phyloP scores from a whole-genome alignment of 1,140 invertebrate genomes.

The Agrilus planipennis region DNA sequence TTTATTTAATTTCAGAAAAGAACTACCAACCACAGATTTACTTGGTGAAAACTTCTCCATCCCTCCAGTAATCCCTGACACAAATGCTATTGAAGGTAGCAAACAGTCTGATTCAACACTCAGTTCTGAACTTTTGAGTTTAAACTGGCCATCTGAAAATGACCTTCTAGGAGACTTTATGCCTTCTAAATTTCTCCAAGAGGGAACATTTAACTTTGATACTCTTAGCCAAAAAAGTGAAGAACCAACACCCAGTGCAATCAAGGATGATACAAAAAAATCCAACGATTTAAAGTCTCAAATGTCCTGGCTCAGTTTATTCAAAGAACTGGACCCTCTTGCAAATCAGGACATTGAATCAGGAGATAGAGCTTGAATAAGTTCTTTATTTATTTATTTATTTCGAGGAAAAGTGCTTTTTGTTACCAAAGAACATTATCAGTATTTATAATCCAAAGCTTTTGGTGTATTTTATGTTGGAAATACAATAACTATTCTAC shows the following conservation, averaged over 20 bases:
- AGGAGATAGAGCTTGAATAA: conserved; percentile 12
- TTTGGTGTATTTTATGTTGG: conserved; percentile 1
- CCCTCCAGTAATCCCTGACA: not conserved
- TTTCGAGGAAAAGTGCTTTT: too few relatives aligned
- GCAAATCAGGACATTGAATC: conserved; percentile 51
- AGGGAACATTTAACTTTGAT: conserved; percentile 17
- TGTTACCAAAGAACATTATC: too few relatives aligned
- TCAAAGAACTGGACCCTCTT: conserved; percentile 86
- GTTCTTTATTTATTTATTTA: too few relatives aligned
- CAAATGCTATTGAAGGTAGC: conserved; percentile 1
- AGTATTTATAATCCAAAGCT: not conserved
- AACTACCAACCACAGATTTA: conserved; percentile 14
- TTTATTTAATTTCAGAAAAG: conserved; percentile 2
- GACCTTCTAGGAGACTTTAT: conserved; percentile 23
- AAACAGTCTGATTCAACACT: conserved; percentile 13
- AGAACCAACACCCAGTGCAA: not conserved
- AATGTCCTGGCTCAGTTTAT: conserved; percentile 76
- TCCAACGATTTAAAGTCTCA: conserved; percentile 30
- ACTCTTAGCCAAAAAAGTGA: conserved; percentile 3
- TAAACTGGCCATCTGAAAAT: conserved; percentile 14
- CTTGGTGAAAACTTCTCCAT: conserved; percentile 22
- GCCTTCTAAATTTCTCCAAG: conserved; percentile 28
- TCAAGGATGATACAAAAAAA: conserved; percentile 14
- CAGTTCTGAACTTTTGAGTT: conserved; percentile 22
- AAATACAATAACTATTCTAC: too few relatives aligned